Evolutionary conservation across 64 coral and sea anemone genomes (phyloP), one percentile per base, ranked within the genome.

Genomic region (Stylophora pistillata): DNA sequence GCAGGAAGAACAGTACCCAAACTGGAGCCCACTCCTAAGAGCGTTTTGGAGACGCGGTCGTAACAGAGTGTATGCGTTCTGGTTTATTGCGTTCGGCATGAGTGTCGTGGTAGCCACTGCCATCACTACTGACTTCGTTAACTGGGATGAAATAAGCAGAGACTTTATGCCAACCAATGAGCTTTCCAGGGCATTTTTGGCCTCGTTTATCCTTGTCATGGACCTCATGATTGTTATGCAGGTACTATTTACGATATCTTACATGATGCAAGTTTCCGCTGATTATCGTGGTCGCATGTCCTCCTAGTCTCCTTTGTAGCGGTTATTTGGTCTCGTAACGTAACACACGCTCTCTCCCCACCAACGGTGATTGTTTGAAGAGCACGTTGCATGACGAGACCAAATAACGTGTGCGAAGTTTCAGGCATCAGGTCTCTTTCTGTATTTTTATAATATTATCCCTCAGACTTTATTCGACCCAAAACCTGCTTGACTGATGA

Each of bases 111-210:
- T 93, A 20, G 91, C 91, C 10, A 93, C 91, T 25, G 91, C 91
- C 33, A 82, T 93, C 20, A 75, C 68, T 2, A 93, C 91, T 21
- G 86, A 93, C 13, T 93, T 88, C n/a, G 56, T 93, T 27, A 81
- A 88, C 58, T 93, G 91, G 91, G 91, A 93, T 34, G 85, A 74
- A 37, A 93, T 93, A 18, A 93, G 91, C 37, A 88, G 86, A 16
- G 91, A 93, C 68, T 93, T 93, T 29, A 93, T 93, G 78, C 91
- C 91, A 11, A 93, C 91, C 13, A 93, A 83, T 53, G 91, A 93
- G 56, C 30, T 88, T 29, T 93, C 91, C 55, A 88, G 91, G 56
- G 86, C 91, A 3, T 93, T 75, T 61, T 70, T 93, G 26, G 91
- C 91, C 17, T 88, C 91, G 0, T 93, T 93, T 63, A 93, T 93